Conservation (phyloP, 2,113 vertebrate genomes). For the Setophaga coronata region DNA sequence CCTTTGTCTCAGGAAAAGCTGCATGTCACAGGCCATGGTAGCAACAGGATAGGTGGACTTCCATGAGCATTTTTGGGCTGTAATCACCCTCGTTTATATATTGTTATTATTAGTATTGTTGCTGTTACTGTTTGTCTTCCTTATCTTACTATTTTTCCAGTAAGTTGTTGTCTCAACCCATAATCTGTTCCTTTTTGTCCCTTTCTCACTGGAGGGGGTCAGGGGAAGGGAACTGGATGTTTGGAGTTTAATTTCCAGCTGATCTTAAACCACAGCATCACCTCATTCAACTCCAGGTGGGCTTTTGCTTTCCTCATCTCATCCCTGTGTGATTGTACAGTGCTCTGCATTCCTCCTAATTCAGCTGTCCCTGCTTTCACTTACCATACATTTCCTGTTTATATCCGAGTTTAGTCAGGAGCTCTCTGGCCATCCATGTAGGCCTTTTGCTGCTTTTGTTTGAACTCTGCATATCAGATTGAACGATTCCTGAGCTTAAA, state of each 20-base stretch:
- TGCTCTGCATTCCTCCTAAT: background rate
- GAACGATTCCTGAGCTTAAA: background rate
- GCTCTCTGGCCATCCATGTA: background rate
- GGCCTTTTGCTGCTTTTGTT: background rate
- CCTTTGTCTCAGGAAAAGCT: background rate
- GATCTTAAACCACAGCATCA: background rate
- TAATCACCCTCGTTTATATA: background rate
- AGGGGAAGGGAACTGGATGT: background rate
- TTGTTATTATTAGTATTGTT: background rate
- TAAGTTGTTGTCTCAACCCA: background rate
- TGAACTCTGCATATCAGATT: background rate
- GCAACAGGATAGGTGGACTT: accelerated
- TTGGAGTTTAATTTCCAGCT: background rate
- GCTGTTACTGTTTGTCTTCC: background rate
- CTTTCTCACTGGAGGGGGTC: background rate
- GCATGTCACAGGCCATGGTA: background rate
- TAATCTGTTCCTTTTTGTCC: background rate
- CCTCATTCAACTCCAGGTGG: background rate
- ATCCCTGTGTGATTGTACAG: background rate
- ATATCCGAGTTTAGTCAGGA: background rate
- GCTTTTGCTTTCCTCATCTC: background rate
- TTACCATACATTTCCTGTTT: background rate
- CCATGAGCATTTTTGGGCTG: background rate
- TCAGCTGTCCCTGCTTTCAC: background rate
- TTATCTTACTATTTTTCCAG: background rate